Evolutionary conservation across 2,888 invertebrate genomes (phyloP).

Genomic region (Silvanus unidentatus): DNA sequence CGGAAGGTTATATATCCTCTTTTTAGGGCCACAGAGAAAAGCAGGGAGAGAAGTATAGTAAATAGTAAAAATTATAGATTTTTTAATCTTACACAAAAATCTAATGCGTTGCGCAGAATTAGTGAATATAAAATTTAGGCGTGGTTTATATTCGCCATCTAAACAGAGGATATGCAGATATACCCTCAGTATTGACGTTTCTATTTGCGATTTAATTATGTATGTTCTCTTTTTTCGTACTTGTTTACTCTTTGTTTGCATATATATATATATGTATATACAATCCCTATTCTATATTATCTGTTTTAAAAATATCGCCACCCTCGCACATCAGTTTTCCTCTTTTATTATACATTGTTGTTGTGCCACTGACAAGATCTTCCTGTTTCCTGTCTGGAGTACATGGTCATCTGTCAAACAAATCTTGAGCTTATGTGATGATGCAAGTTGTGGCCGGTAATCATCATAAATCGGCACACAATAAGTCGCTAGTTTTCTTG

Average conservation of each 20-base stretch:
- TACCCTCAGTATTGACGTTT: conserved; percentile 46
- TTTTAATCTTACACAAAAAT: conserved; percentile 43
- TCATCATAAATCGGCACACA: too few relatives aligned
- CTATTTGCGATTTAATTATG: conserved; percentile 48
- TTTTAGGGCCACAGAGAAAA: conserved; percentile 20
- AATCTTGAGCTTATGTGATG: too few relatives aligned
- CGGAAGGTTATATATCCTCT: conserved; percentile 27
- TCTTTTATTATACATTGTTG: too few relatives aligned
- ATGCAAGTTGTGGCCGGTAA: too few relatives aligned
- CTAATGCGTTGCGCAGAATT: conserved; percentile 47
- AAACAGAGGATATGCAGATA: conserved; percentile 37
- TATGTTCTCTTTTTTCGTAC: conserved; percentile 40
- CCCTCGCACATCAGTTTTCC: too few relatives aligned
- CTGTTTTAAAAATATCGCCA: conserved; percentile 26
- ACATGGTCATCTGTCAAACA: too few relatives aligned
- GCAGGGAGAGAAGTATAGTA: conserved; percentile 22
- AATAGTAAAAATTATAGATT: conserved; percentile 44
- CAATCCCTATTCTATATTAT: conserved; percentile 22
- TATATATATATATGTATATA: conserved; percentile 10
- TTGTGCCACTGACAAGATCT: too few relatives aligned
- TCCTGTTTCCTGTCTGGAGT: too few relatives aligned
- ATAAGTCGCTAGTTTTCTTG: too few relatives aligned
- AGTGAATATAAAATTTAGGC: conserved; percentile 47
- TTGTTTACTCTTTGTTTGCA: conserved; percentile 34
- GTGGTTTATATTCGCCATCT: conserved; percentile 35